Conservation (phyloP, 2,888 invertebrate genomes). For the Netelia fuscicornis region DNA sequence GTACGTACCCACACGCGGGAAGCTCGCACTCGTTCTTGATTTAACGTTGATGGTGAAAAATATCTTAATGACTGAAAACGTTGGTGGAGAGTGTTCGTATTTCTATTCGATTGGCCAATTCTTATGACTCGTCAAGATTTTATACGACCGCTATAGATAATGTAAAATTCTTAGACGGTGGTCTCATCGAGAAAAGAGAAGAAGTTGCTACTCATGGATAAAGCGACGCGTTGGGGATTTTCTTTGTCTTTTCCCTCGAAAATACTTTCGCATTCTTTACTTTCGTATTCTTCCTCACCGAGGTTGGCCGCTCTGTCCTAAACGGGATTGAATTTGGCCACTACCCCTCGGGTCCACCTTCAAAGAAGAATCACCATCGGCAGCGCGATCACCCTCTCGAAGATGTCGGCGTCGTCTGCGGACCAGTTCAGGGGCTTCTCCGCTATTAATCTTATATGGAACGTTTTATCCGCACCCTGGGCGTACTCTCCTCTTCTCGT, state of each 20-base stretch:
- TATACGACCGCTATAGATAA: not conserved
- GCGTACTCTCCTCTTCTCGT: constrained; percentile 53
- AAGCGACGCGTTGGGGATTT: constrained; percentile 19
- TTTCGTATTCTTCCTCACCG: constrained; percentile 39
- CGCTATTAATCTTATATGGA: constrained; percentile 85
- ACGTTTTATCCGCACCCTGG: constrained; percentile 82
- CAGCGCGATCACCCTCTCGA: constrained; percentile 75
- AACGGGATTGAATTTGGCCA: constrained; percentile 85
- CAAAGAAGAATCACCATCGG: constrained; percentile 84
- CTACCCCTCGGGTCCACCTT: constrained; percentile 83
- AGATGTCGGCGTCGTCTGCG: constrained; percentile 63
- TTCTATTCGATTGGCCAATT: too few species aligned
- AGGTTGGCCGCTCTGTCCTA: constrained; percentile 78
- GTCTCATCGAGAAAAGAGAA: constrained; percentile 31
- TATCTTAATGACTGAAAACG: too few species aligned
- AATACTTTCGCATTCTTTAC: constrained; percentile 28
- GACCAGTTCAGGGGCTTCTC: constrained; percentile 76
- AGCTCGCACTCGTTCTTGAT: too few species aligned
- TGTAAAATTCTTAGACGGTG: not conserved
- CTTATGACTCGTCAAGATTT: too few species aligned
- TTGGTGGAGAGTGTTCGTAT: too few species aligned
- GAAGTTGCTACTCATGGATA: not conserved
- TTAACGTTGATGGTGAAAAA: too few species aligned
- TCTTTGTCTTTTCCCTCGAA: constrained; percentile 45
- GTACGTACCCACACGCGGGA: too few species aligned